Evolutionary conservation across 1,140 invertebrate species (phyloP), one percentile per base, ranked within the genome.

Genomic region (Diuraphis noxia): DNA sequence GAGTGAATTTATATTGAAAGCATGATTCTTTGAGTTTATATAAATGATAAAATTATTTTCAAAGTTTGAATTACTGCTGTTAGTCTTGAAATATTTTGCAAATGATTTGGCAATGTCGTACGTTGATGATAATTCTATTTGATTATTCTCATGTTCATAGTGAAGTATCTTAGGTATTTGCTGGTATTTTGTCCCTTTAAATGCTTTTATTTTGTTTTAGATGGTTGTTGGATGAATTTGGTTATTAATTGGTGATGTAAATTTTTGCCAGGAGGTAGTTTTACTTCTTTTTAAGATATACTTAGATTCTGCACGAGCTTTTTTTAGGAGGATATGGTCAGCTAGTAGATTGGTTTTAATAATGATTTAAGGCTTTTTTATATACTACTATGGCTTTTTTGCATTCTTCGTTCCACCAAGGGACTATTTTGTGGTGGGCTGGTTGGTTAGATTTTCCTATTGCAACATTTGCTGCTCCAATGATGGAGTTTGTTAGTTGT

Each of bases 151-250:
- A 6, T 52, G 21, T 52, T 52, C 49, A 3, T 52, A 23, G 21
- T 52, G 49, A 21, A 52, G 49, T 52, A 52, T 52, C 49, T 52
- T 52, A 23, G 21, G 49, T 52, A 52, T 52, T 21, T 6, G 49
- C 23, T 52, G n/a, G 72, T 77, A 77, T 77, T 77, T 77, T 34
- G 34, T 77, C 36, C 72, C 72, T 77, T 77, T 36, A 34, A 77
- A 36, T 34, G 72, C 84, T 86, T 86, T 86, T 19, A 84, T 84
- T 84, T 84, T 41, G 8, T 84, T 84, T 23, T 40, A 84, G 19
- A 84, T 84, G 10, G n/a, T 43, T 84, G 36, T 41, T 84, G 40
- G 43, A 25, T 40, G 40, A 9, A 40, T 84, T 40, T 84, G 21
- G 21, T 41, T 40, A 84, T 84, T 84, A 4, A 84, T 84, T 21